Base-by-base conservation (phyloP, 2,888 invertebrate genomes). In the Empis livida region DNA sequence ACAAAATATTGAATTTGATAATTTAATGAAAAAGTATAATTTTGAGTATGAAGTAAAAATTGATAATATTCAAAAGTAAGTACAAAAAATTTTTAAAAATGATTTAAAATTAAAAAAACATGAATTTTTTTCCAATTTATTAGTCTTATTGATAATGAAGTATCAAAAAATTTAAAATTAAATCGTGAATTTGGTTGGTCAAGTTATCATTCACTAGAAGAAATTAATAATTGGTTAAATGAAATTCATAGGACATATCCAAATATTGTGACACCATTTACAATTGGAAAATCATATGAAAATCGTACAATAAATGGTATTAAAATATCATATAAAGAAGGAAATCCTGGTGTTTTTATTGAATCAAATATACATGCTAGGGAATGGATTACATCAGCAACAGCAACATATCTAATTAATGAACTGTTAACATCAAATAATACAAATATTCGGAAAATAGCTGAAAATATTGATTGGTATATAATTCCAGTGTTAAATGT, bases 341-440 rank as follows among this genome's bases (percentile, higher is more conserved):
- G 73, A 54, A 68, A 78, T 63, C 70, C 75, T 49, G 73, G 72
- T 15, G 75, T 78, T 11, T 79, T 82, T 64, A 71, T 82, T 13
- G 82, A 82, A 68, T 75, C 76, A 37, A 80, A 79, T 44, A 76
- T 79, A 35, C 79, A 79, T 57, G 70, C 79, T 1, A 71, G 83
- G 39, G 84, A 85, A 67, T 84, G 84, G 84, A 82, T 84, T 20
- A 75, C 82, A 0, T 80, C 82, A 1, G 81, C 84, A 0, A 77
- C 79, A 0, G 77, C 78, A 0, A 77, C 80, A 0, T 83, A 78
- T 68, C 74, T 86, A 43, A 76, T 87, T 23, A 79, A 84, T 54
- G 73, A 83, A 61, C 65, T 87, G 14, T 63, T 86, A n/a, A 79
- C 76, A 1, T 80, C 79, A 37, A 59, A 61, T 2, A 73, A 82